Evolutionary conservation across 2,888 invertebrate genomes (phyloP), one percentile per base, ranked within the genome.

Genomic region (Mesoligia furuncula): DNA sequence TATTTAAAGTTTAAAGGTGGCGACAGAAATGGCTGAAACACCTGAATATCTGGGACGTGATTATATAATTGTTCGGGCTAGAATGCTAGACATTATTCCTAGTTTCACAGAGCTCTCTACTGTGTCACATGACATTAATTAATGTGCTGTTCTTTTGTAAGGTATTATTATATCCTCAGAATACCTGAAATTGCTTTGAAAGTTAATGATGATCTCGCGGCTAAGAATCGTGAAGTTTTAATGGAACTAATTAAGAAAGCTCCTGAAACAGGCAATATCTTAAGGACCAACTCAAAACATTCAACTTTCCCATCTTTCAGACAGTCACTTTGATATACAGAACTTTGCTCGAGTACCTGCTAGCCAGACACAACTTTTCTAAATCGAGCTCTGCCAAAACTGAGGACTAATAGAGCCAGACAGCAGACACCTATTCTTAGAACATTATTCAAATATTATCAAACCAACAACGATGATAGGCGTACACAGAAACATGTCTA

Each of bases 1-100:
- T 73, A 78, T 83, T 83, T 73, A 85, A 85, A 85, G 64, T 85
- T 81, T 74, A 70, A 75, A 77, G 72, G 74, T 75, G 70, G 48
- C 61, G 75, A 73, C 79, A 73, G 74, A 75, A 83, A 73, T 86
- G 84, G 75, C 57, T 78, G 86, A 27, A 78, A 75, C 64, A 75
- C 84, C 84, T 83, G 73, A 70, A 83, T 73, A 75, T 75, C 73
- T 82, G 69, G 72, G 59, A 75, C 75, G 71, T 39, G 69, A 66
- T 81, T 66, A 69, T 75, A 27, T 69, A 66, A 73, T 66, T 67
- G 51, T 73, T 64, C 48, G 20, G 15, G 31, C 59, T 61, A 57
- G 75, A 45, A 57, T 57, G 51, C 42, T 42, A 31, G 51, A 67
- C 20, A 61, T 17, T 68, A 42, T 77, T 51, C 36, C 31, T 15